phyloP scores from a whole-genome alignment of 2,888 invertebrate species.

The Thereva nobilitata region DNA sequence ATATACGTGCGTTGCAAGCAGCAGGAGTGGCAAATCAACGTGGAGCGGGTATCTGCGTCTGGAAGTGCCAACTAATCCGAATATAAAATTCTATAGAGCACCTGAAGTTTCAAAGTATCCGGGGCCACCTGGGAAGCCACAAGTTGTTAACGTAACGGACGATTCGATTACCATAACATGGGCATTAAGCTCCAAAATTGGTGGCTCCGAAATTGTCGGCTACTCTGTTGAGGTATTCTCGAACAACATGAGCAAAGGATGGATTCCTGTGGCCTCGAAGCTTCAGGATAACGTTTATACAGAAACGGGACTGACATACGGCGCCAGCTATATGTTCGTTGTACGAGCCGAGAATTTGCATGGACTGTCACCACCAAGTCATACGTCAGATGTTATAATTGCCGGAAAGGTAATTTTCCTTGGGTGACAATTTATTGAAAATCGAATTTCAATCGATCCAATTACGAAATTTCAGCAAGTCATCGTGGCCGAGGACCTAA shows the following conservation, averaged over 20 bases:
- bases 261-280: constrained; percentile 66
- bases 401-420: constrained; percentile 58
- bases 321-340: constrained; percentile 84
- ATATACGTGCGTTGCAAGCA: constrained; percentile 83
- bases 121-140: constrained; percentile 79
- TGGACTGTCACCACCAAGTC: constrained; percentile 79
- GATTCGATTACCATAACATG: constrained; percentile 79
- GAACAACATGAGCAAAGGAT: constrained; percentile 59
- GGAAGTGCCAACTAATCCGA: constrained; percentile 77
- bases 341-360: constrained; percentile 88
- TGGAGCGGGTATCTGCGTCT: constrained; percentile 81
- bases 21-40: constrained; percentile 84
- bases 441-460: constrained; percentile 43
- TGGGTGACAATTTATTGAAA: constrained; percentile 37
- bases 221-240: constrained; percentile 80
- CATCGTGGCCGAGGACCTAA: constrained; percentile 38
- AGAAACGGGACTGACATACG: constrained; percentile 72
- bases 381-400: constrained; percentile 73
- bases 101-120: constrained; percentile 82
- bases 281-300: constrained; percentile 74
- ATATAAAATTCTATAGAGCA: constrained; percentile 79
- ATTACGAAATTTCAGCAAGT: constrained; percentile 33
- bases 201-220: constrained; percentile 79
- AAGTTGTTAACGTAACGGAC: constrained; percentile 72
- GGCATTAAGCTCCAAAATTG: constrained; percentile 74